Base-by-base conservation (phyloP, 2,113 vertebrate genomes). In the Uropsilus gracilis region DNA sequence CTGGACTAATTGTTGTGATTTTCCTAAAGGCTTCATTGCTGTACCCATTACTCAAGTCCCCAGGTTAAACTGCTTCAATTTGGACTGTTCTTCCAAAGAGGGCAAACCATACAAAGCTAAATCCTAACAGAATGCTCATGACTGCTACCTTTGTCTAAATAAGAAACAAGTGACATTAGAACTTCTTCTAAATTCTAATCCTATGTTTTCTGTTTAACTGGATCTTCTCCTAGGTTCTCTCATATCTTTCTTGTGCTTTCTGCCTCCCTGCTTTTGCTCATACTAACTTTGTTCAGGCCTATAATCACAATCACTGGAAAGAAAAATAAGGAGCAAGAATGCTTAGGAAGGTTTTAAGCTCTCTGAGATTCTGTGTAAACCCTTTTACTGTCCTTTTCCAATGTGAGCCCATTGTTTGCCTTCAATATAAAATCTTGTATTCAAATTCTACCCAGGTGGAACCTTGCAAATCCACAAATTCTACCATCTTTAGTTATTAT, bases 261-360 rank as follows among this genome's bases (percentile, higher is more conserved):
- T 87, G 68, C 34, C 76, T 75, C 68, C n/a, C 42, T 94, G 30
- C 44, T 94, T 91, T 82, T 91, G 39, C 22, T 64, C 48, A 68
- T 32, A 75, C 20, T 73, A 34, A 87, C 73, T 75, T 75, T 82
- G 37, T 61, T 86, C 20, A 59, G 28, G 11, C 24, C 46, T 73
- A 7, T 86, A 46, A 66, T 63, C 39, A 75, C n/a, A 75, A 18
- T 12, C 24, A 75, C 24, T 22, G 34, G 39, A 66, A 46, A 76
- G 37, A 73, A 37, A 90, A n/a, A 64, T 8, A 64, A 5, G 28
- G n/a, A 82, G 12, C 68, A 39, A 66, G n/a, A 46, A 46, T 22
- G 34, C 8, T 57, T 48, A 42, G 39, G 48, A 63, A 83, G 48
- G 28, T 81, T 63, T 39, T 83, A 48, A 39, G 48, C 18, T 55